Conservation (phyloP, 2,113 vertebrate genomes). For the Corydoras maculifer region DNA sequence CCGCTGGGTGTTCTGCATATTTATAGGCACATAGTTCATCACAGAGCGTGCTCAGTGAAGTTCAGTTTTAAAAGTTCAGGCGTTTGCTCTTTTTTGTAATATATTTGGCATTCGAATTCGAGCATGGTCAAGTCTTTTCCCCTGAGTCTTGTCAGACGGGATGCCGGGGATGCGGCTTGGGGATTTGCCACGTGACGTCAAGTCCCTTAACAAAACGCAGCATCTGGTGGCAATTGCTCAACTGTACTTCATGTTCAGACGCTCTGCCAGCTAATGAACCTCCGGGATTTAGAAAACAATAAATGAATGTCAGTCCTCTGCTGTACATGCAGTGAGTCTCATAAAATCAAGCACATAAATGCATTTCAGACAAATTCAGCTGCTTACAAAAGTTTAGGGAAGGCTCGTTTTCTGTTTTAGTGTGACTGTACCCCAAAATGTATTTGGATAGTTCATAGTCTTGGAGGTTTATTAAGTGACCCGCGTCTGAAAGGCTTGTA, state of each 20-base stretch:
- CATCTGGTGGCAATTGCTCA: constrained; percentile 4
- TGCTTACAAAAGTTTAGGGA: too few species aligned
- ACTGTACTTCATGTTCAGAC: neutral
- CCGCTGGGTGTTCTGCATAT: neutral
- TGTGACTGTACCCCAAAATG: too few species aligned
- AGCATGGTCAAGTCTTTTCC: neutral
- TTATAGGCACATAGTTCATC: neutral
- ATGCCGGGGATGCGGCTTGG: constrained; percentile 4
- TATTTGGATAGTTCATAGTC: too few species aligned
- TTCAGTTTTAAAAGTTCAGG: constrained; percentile 2
- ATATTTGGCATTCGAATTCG: constrained; percentile 7
- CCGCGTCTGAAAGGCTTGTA: constrained; percentile 27
- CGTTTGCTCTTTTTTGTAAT: constrained; percentile 11
- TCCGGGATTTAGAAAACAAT: constrained; percentile 40
- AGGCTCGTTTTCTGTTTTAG: too few species aligned
- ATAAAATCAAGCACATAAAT: too few species aligned
- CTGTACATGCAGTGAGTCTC: too few species aligned
- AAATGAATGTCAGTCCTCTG: constrained; percentile 44
- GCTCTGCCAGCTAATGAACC: constrained; percentile 40
- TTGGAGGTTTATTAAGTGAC: too few species aligned
- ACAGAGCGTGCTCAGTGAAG: neutral
- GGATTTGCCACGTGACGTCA: constrained; percentile 6
- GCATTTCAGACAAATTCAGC: too few species aligned
- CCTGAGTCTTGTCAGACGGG: neutral
- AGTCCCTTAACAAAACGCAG: constrained; percentile 5